Evolutionary conservation across 2,113 vertebrate species (phyloP).

Genomic region (Ranitomeya variabilis): DNA sequence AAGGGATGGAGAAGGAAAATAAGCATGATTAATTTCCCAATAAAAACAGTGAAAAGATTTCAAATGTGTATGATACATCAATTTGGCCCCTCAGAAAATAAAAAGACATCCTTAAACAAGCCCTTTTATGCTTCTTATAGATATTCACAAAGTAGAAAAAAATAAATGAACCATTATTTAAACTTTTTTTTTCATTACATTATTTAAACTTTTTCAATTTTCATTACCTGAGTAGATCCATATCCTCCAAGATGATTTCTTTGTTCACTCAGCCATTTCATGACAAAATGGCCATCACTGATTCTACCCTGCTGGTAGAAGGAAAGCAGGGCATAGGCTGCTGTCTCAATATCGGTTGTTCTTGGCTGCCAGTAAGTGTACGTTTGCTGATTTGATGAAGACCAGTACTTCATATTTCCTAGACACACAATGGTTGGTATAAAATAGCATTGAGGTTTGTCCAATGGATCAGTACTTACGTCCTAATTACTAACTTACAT

Average conservation of each 20-base stretch:
- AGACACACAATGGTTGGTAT: not conserved
- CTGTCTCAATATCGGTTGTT: constrained; percentile 71
- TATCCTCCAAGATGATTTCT: constrained; percentile 72
- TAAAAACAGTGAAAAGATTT: no score
- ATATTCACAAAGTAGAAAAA: not conserved
- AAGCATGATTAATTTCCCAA: no score
- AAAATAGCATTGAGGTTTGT: not conserved
- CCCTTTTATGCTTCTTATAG: no score
- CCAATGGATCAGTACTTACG: not conserved
- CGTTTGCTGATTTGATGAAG: constrained; percentile 38
- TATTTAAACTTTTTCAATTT: not conserved
- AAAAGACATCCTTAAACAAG: no score
- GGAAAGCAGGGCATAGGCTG: constrained; percentile 70
- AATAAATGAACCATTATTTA: not conserved
- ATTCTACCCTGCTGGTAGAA: constrained; percentile 56
- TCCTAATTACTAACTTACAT: not conserved
- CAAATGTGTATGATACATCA: no score
- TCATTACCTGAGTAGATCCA: constrained; percentile 73
- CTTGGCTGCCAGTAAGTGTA: constrained; percentile 66
- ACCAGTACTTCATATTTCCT: constrained; percentile 72
- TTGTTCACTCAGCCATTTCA: constrained; percentile 75
- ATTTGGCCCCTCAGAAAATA: no score
- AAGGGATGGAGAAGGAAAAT: no score
- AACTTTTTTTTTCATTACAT: not conserved
- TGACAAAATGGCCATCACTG: constrained; percentile 61